Evolutionary conservation across 2,113 vertebrate species (phyloP).

Genomic region (Syngnathoides biaculeatus): DNA sequence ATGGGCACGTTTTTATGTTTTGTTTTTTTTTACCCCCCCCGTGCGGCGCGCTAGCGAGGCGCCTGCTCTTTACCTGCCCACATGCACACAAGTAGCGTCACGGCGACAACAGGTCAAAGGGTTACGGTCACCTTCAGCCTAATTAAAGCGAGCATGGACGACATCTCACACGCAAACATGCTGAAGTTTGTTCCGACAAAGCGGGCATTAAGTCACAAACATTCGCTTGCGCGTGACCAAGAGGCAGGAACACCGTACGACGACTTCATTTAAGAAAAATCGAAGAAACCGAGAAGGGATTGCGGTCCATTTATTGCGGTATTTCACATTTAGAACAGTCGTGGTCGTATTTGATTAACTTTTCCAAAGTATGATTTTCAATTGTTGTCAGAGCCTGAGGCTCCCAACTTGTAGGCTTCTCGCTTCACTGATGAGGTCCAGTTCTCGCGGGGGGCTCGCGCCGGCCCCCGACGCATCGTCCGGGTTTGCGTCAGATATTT

Average conservation of each 20-base stretch:
- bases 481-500: too few relatives aligned
- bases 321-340: background rate
- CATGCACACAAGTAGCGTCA: conserved; percentile 10
- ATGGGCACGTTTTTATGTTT: conserved; percentile 52
- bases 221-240: background rate
- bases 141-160: conserved; percentile 32
- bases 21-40: conserved; percentile 39
- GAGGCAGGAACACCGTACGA: background rate
- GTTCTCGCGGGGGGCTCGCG: too few relatives aligned
- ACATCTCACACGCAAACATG: background rate
- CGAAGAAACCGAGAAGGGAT: background rate
- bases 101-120: conserved; percentile 47
- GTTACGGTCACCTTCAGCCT: conserved; percentile 50
- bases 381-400: background rate
- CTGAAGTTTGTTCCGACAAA: background rate
- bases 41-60: conserved; percentile 32
- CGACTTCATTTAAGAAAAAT: too few relatives aligned
- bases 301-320: background rate
- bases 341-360: background rate
- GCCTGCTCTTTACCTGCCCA: conserved; percentile 38
- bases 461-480: too few relatives aligned
- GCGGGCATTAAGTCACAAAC: background rate
- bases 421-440: too few relatives aligned
- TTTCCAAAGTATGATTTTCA: background rate
- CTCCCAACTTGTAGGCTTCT: background rate